These are phyloP conservation scores for Hyles vespertilio DNA, from an alignment of 1,140 invertebrate genomes.

Conservation along the genomic window DNA sequence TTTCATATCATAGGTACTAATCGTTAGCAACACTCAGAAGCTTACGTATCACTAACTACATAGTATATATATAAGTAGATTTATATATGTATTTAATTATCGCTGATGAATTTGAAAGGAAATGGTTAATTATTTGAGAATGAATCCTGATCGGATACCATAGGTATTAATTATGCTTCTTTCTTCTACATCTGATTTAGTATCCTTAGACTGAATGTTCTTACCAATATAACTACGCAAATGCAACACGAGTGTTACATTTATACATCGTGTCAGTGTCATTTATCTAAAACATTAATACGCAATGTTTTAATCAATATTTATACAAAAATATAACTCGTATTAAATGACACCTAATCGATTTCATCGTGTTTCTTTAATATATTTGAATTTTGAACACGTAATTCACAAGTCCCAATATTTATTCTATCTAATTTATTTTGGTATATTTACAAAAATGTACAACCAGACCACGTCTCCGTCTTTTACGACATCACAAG, in stretches of 20 bases:
- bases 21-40: no score
- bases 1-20: no score
- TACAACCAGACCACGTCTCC: conserved; percentile 47
- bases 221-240: no score
- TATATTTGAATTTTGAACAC: conserved; percentile 48
- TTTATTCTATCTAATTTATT: conserved; percentile 27
- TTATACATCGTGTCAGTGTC: not conserved
- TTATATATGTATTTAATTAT: no score
- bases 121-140: no score
- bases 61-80: no score
- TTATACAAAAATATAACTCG: conserved; percentile 69
- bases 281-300: conserved; percentile 23
- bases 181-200: no score
- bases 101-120: no score
- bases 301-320: conserved; percentile 56
- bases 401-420: conserved; percentile 41
- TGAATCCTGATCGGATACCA: no score
- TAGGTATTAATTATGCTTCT: no score
- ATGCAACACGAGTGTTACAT: not conserved
- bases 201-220: no score
- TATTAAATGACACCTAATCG: conserved; percentile 17
- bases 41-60: no score
- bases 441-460: conserved; percentile 20
- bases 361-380: conserved; percentile 26
- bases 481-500: conserved; percentile 54